Evolutionary conservation across 2,113 vertebrate genomes (phyloP).

Genomic region (Rhabdornis inornatus): DNA sequence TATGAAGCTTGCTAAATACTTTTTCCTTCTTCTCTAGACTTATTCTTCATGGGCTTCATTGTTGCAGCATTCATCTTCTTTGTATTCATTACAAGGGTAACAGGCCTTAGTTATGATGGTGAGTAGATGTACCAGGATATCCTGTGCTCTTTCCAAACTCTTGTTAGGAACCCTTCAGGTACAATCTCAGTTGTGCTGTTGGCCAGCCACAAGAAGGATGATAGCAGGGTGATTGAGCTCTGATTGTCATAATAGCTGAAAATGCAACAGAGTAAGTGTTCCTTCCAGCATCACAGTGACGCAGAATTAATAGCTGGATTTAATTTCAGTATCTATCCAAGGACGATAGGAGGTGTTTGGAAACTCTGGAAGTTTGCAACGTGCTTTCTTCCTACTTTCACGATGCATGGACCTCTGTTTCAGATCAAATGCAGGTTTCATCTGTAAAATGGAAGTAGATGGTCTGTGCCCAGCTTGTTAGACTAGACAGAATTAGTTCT

Average conservation of each 20-base stretch:
- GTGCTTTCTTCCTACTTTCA: background rate
- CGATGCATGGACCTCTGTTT: background rate
- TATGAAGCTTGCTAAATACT: background rate
- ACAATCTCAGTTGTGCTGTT: background rate
- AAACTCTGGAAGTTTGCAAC: background rate
- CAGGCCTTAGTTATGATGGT: conserved; percentile 82
- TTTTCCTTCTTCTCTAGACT: conserved; percentile 68
- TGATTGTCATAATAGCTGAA: background rate
- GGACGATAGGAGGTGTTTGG: background rate
- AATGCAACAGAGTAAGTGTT: background rate
- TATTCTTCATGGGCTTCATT: conserved; percentile 91
- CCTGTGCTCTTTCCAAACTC: background rate
- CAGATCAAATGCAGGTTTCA: background rate
- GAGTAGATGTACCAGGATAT: conserved; percentile 24
- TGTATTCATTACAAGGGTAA: conserved; percentile 79
- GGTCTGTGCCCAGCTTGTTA: background rate
- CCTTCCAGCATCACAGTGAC: background rate
- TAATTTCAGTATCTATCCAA: background rate
- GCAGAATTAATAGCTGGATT: background rate
- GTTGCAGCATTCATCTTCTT: conserved; percentile 85
- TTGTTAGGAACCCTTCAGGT: background rate
- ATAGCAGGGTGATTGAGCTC: background rate
- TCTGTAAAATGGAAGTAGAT: background rate
- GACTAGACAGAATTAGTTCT: background rate
- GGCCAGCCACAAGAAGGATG: background rate